phyloP scores from a whole-genome alignment of 1,140 invertebrate species.

The Drosophila trapezifrons region DNA sequence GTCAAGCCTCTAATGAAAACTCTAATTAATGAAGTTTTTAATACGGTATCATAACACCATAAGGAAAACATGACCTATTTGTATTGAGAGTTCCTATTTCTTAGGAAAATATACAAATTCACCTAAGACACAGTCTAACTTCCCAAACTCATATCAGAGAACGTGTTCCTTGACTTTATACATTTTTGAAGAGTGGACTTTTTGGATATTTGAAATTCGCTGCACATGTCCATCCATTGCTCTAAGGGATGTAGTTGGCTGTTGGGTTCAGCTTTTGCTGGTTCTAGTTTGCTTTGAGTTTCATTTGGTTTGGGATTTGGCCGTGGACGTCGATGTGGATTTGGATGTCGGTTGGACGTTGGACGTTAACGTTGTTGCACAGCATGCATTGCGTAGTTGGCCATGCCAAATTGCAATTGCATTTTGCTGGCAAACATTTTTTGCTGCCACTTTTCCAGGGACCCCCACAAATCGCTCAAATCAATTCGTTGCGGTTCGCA shows the following conservation, averaged over 20 bases:
- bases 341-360: constrained; percentile 20
- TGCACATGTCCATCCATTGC: constrained; percentile 39
- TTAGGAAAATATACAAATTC: background rate
- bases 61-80: too few relatives aligned
- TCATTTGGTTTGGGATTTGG: constrained; percentile 44
- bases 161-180: background rate
- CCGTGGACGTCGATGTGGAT: constrained; percentile 31
- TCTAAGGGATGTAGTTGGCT: constrained; percentile 18
- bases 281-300: constrained; percentile 51
- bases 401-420: constrained; percentile 66
- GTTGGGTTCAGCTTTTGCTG: constrained; percentile 14
- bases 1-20: too few relatives aligned
- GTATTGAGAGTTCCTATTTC: too few relatives aligned
- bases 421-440: constrained; percentile 69
- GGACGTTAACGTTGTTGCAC: constrained; percentile 27
- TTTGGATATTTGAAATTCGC: constrained; percentile 40
- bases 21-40: too few relatives aligned
- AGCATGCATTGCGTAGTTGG: constrained; percentile 41
- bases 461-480: constrained; percentile 64
- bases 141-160: background rate
- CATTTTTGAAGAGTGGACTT: constrained; percentile 13
- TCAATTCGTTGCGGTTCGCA: constrained; percentile 73
- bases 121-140: background rate
- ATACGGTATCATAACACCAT: too few relatives aligned
- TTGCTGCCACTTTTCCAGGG: constrained; percentile 48